Conservation (phyloP, 2,113 vertebrate species). For the Neogale vison region DNA sequence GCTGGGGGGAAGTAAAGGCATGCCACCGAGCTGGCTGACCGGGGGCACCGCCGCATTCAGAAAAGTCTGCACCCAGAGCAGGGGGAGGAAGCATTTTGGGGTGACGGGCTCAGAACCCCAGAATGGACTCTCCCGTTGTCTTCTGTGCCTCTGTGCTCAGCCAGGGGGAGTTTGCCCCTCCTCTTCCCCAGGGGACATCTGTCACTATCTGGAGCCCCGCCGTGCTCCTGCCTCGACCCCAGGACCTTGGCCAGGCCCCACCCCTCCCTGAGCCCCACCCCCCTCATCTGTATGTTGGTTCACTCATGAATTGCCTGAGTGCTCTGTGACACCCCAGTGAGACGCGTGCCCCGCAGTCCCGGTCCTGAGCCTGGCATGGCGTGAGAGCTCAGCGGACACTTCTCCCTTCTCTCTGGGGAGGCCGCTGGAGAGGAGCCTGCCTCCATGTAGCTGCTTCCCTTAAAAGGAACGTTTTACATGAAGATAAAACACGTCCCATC, state of each 20-base stretch:
- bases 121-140: background rate
- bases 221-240: background rate
- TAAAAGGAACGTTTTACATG: background rate
- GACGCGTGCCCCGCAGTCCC: fast-evolving
- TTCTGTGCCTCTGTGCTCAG: background rate
- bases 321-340: too few relatives aligned
- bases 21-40: background rate
- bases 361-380: background rate
- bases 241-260: background rate
- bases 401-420: background rate
- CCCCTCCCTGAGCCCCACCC: background rate
- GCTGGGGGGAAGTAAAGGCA: fast-evolving
- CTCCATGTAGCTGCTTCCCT: background rate
- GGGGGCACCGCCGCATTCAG: fast-evolving
- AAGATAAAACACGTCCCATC: background rate
- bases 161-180: fast-evolving
- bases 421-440: too few relatives aligned
- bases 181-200: too few relatives aligned
- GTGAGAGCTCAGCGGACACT: background rate
- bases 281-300: background rate
- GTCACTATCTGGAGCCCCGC: background rate
- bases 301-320: too few relatives aligned
- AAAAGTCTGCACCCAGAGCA: too few relatives aligned
- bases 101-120: background rate
- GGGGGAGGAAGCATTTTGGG: background rate